A percentile compares a stretch with the other conserved stretches of the same genome.
Conservation (phyloP, 1,140 invertebrate genomes). For the Macrobrachium nipponense region DNA sequence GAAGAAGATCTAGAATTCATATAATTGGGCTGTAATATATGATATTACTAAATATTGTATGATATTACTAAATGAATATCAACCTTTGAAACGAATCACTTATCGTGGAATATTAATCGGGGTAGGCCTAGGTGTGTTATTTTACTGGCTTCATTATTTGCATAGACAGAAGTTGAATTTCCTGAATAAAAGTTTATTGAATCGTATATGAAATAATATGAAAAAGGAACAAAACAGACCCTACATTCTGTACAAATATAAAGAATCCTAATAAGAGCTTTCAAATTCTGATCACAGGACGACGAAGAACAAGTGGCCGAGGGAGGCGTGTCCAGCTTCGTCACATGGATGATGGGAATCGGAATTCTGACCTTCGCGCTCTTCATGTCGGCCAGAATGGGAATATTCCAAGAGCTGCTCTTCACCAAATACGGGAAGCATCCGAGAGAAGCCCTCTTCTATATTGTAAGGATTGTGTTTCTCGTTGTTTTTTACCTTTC, state of each 20-base stretch:
- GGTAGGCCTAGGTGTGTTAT: too few species aligned
- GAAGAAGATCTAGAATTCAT: too few species aligned
- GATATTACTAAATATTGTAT: too few species aligned
- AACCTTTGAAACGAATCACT: too few species aligned
- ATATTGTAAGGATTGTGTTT: constrained; percentile 75
- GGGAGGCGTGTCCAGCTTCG: constrained; percentile 23
- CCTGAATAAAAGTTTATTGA: too few species aligned
- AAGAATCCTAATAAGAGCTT: background rate
- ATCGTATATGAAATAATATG: too few species aligned
- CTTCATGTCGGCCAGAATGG: constrained; percentile 94
- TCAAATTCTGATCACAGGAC: background rate
- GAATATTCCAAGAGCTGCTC: constrained; percentile 94
- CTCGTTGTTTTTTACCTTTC: background rate
- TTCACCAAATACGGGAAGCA: constrained; percentile 92
- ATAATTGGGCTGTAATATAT: too few species aligned
- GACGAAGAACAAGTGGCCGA: background rate
- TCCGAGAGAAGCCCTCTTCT: constrained; percentile 94
- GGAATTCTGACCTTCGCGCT: constrained; percentile 86
- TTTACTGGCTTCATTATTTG: too few species aligned
- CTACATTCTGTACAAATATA: background rate
- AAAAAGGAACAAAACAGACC: background rate
- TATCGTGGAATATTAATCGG: too few species aligned
- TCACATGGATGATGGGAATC: constrained; percentile 75
- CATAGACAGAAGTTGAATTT: too few species aligned
- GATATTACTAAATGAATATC: too few species aligned